Evolutionary conservation across 2,797 vertebrate species (phyloP).

Genomic region (Petrocephalus schoutedeni): DNA sequence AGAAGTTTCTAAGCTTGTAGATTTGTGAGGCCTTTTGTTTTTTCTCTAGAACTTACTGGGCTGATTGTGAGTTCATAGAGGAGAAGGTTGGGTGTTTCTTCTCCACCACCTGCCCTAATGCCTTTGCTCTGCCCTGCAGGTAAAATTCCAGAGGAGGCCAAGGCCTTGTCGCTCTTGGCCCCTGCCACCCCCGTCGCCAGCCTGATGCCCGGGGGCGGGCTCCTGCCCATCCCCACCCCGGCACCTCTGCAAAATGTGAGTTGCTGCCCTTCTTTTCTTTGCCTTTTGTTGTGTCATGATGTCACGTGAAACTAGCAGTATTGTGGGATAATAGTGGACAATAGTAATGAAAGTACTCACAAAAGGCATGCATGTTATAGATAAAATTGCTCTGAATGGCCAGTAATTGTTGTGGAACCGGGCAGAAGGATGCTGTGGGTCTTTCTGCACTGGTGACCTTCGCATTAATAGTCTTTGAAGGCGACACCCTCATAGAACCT

Average conservation of each 20-base stretch:
- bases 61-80: constrained; percentile 76
- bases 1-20: constrained; percentile 45
- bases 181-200: constrained; percentile 79
- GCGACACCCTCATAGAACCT: not conserved
- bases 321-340: not conserved
- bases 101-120: constrained; percentile 59
- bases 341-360: not conserved
- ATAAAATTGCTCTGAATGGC: too few relatives aligned
- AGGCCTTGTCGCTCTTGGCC: constrained; percentile 90
- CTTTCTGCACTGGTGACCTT: not conserved
- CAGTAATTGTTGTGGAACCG: too few relatives aligned
- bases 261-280: constrained; percentile 18
- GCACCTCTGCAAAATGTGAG: constrained; percentile 81
- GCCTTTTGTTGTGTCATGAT: not conserved
- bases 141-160: constrained; percentile 97
- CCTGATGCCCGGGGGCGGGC: constrained; percentile 84
- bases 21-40: constrained; percentile 50
- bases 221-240: constrained; percentile 86
- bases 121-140: constrained; percentile 68
- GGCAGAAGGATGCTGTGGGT: not conserved
- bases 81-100: constrained; percentile 53
- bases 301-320: not conserved
- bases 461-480: not conserved
- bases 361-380: too few relatives aligned
- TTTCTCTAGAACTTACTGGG: constrained; percentile 77